These are phyloP conservation scores for Callimorpha dominula DNA, from an alignment of 2,888 invertebrate genomes.

Conservation along the genomic window DNA sequence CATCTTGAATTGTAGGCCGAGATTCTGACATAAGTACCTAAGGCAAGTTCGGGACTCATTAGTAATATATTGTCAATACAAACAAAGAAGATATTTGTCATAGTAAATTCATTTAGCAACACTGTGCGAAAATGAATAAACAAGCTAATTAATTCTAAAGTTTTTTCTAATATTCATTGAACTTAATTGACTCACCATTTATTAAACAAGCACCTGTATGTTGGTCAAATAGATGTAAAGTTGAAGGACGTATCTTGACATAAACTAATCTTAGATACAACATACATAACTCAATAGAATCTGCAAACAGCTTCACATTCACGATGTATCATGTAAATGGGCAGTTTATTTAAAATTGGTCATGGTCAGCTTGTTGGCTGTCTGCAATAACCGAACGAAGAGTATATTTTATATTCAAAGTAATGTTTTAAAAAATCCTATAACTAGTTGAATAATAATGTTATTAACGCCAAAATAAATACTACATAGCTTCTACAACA, in stretches of 20 bases:
- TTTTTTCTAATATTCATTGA: background rate
- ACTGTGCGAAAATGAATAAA: background rate
- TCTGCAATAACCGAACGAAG: conserved; percentile 31
- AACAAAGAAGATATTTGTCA: no score
- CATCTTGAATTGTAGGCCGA: no score
- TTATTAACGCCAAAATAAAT: no score
- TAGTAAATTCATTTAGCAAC: background rate
- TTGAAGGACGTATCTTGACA: conserved; percentile 28
- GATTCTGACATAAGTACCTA: no score
- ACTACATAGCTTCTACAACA: no score
- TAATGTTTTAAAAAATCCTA: background rate
- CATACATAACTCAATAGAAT: conserved; percentile 29
- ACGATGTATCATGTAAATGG: conserved; percentile 34
- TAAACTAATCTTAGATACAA: conserved; percentile 25
- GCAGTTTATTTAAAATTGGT: conserved; percentile 51
- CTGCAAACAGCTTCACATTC: conserved; percentile 40
- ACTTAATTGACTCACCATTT: background rate
- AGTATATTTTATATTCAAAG: conserved; percentile 21
- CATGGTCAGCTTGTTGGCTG: conserved; percentile 52
- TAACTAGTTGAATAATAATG: no score
- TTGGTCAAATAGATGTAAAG: conserved; percentile 19
- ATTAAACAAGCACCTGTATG: background rate
- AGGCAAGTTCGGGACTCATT: no score
- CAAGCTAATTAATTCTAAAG: background rate
- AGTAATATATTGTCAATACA: no score